Evolutionary conservation across 64 coral and sea anemone genomes (phyloP), one percentile per base, ranked within the genome.

Genomic region (Anthopleura sola): DNA sequence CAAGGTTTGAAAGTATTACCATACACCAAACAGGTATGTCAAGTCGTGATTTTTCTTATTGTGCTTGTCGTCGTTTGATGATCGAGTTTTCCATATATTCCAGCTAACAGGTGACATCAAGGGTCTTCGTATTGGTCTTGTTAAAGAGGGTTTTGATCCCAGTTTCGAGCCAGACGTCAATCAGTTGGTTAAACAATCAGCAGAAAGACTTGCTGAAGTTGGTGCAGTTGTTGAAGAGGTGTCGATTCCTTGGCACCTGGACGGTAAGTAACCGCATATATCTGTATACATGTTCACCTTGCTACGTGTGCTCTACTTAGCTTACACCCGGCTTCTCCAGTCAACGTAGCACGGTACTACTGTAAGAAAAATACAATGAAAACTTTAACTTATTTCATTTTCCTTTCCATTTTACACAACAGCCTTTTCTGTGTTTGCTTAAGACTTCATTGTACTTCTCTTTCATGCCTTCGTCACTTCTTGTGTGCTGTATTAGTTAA

Each of bases 181-280:
- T 68, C 44, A 85, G 32, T 60, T 95, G 93, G 89, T 95, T 5
- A 78, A 60, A 21, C 68, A 87, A 38, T 88, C 90, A 37, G 83
- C 90, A 55, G 83, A 84, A 68, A n/a, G 7, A 37, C 58, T 95
- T 12, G 68, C 38, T 62, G 76, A 60, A 60, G 32, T 83, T 16
- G 91, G 86, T 17, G 91, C 91, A 31, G 82, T 93, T 26, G 75
- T 93, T n/a, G 86, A 93, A 76, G 91, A 93, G 60, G 86, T 93
- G 20, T 93, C 86, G 3, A 56, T 93, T 40, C 82, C 86, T 53
- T 81, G 87, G 86, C 86, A 93, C 76, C 0, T 44, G 36, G 3
- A 79, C 31, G 76, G 76, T 79, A n/a, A n/a, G n/a, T n/a, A 23
- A 37, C 9, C 17, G 10, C 66, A 10, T 34, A 62, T n/a, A n/a